phyloP scores from a whole-genome alignment of 2,113 vertebrate species.

The Amphiprion percula region DNA sequence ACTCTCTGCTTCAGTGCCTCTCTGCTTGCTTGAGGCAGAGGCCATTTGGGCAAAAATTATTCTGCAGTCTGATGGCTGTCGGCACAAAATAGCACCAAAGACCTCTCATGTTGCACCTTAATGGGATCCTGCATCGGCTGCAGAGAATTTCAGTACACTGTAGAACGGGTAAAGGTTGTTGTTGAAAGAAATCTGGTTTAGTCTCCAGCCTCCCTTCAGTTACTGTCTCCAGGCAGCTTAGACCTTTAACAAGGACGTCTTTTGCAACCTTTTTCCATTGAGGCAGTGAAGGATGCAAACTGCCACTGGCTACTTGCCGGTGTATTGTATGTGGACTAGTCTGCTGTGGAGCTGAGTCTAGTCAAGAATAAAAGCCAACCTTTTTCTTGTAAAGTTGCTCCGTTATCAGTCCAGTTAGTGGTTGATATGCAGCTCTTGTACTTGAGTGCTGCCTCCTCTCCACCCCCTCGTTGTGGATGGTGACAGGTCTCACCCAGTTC shows the following conservation, averaged over 20 bases:
- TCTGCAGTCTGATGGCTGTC: slow-evolving; percentile 44
- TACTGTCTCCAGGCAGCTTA: slow-evolving; percentile 37
- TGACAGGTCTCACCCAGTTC: slow-evolving; percentile 28
- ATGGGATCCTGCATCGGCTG: slow-evolving; percentile 43
- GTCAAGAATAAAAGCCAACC: slow-evolving; percentile 19
- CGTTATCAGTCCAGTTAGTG: slow-evolving; percentile 19
- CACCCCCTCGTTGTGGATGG: slow-evolving; percentile 13
- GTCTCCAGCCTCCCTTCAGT: slow-evolving; percentile 26
- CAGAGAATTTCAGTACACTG: slow-evolving; percentile 22
- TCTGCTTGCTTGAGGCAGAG: slow-evolving; percentile 28
- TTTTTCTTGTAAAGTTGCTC: background rate
- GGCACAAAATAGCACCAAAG: slow-evolving; percentile 46
- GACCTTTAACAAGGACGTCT: slow-evolving; percentile 40
- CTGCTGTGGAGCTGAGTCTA: slow-evolving; percentile 9
- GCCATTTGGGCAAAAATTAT: slow-evolving; percentile 34
- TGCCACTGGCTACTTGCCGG: slow-evolving; percentile 25
- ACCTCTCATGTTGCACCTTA: slow-evolving; percentile 49
- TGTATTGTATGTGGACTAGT: slow-evolving; percentile 10
- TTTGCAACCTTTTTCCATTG: slow-evolving; percentile 20
- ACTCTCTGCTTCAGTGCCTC: slow-evolving; percentile 13
- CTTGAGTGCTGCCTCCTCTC: slow-evolving; percentile 1
- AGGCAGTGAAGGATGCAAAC: slow-evolving; percentile 41
- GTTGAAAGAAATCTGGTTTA: slow-evolving; percentile 25
- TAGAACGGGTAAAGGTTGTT: slow-evolving; percentile 23
- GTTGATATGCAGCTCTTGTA: slow-evolving; percentile 21